Base-by-base conservation (phyloP, 2,888 invertebrate genomes). In the Ganaspis brasiliensis region DNA sequence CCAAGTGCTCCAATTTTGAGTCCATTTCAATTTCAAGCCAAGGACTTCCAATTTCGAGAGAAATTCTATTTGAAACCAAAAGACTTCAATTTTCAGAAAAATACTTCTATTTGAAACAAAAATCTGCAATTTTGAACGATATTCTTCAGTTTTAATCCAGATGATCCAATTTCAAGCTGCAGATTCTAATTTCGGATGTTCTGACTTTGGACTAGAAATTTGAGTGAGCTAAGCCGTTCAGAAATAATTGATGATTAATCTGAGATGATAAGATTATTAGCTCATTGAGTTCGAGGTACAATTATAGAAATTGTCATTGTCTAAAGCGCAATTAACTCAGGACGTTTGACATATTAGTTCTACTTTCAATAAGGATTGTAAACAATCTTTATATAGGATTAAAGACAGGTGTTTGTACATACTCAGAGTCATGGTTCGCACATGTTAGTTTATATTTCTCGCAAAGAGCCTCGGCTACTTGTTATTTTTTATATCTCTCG, bases 261-360 rank as follows among this genome's bases (percentile, higher is more conserved):
- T 8, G n/a, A 8, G 45, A 24, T 40, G 45, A 67, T 45, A 67
- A 24, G 14, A 45, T n/a, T 14, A 67, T 67, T 67, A 67, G n/a
- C 45, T 67, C 67, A 67, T 67, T 40, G 40, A 21, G 63, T 21
- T 63, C 63, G 63, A 19, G 37, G 24, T 9, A 45, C 24, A 24
- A 21, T 40, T 26, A 67, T 67, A 45, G 45, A 67, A 45, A 45
- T 21, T 1, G 37, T 40, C 61, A 37, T 14, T 67, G n/a, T 67
- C 40, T 67, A n/a, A 67, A 40, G 45, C 67, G 45, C 67, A 67
- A 45, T 67, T 67, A 67, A 63, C 40, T 21, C 21, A 12, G 24
- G 49, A 52, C 67, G 45, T 67, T 67, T 67, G 67, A 45, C 40
- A 40, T 67, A 45, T 67, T 19, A 67, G 67, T 67, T 67, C 67